Evolutionary conservation across 2,888 invertebrate genomes (phyloP).

Genomic region (Zygothrica quintamaculata): DNA sequence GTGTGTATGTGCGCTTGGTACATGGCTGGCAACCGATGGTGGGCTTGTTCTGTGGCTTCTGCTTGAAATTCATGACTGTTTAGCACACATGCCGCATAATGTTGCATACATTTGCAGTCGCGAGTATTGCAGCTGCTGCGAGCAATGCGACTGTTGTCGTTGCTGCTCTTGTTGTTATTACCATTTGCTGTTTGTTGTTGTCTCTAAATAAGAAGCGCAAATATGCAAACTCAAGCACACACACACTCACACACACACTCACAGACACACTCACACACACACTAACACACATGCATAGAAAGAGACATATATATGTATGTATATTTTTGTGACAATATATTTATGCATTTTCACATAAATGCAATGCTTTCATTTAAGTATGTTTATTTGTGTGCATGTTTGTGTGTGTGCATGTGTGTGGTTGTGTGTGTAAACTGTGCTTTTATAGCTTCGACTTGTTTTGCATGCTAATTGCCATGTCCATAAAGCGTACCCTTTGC

Average conservation of each 20-base stretch:
- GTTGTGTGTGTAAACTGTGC: slow-evolving; percentile 49
- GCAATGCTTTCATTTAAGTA: slow-evolving; percentile 28
- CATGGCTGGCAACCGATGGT: slow-evolving; percentile 2
- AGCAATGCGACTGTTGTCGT: slow-evolving; percentile 38
- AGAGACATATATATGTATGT: not conserved
- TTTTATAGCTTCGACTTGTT: slow-evolving; percentile 72
- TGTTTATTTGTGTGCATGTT: slow-evolving; percentile 14
- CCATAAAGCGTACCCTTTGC: slow-evolving; percentile 7
- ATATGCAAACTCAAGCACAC: slow-evolving; percentile 45
- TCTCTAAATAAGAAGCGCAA: slow-evolving; percentile 63
- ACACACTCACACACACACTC: slow-evolving; percentile 16
- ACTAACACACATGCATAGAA: too few species aligned
- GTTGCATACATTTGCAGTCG: slow-evolving; percentile 72
- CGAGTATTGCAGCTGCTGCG: slow-evolving; percentile 52
- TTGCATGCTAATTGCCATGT: slow-evolving; percentile 76
- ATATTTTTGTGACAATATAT: slow-evolving; percentile 46
- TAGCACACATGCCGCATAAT: slow-evolving; percentile 79
- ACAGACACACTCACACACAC: slow-evolving; percentile 25
- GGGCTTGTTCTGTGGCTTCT: slow-evolving; percentile 54
- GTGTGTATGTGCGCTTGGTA: slow-evolving; percentile 5
- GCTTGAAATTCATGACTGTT: slow-evolving; percentile 79
- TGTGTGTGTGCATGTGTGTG: slow-evolving; percentile 4
- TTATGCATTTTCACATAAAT: slow-evolving; percentile 71
- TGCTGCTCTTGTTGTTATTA: slow-evolving; percentile 16
- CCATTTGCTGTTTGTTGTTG: slow-evolving; percentile 25